Evolutionary conservation across 2,888 invertebrate genomes (phyloP), one percentile per base, ranked within the genome.

Genomic region (Diaphora mendica): DNA sequence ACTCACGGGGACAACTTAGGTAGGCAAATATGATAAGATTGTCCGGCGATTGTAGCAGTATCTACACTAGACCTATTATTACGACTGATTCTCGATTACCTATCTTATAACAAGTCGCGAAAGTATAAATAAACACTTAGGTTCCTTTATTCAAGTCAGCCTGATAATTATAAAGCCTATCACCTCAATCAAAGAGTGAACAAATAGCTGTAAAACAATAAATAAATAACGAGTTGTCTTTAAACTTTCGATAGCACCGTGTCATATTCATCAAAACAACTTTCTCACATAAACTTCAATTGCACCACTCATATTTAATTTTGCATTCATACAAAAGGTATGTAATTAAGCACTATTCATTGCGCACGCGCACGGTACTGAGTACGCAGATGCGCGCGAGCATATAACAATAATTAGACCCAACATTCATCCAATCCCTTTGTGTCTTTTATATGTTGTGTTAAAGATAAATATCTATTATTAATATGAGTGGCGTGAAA

Each of bases 311-410:
- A 82, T 78, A 79, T 83, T 80, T 72, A 70, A 70, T 70, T 70
- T 70, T 42, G 72, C 77, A 78, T 70, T 39, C 30, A 73, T 74
- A 80, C 73, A 74, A 77, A 75, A 76, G 76, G 42, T 51, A 76
- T 71, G 73, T 74, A 84, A 84, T 85, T 80, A 84, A 82, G 76
- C 71, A 23, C 80, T 70, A 85, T 85, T 84, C 73, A 84, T 33
- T 80, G 77, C 78, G 77, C 84, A 39, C 70, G 67, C 70, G 73
- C 51, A 64, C 70, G 23, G 55, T 64, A 75, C 77, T 85, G 83
- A 83, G 85, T 68, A 64, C 51, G 85, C 83, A 83, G 74, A 79
- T 82, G 72, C 64, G 72, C 64, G 80, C 66, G 62, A 66, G 55
- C 69, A 70, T 55, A 66, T 70, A 59, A 72, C 30, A 64, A 70